Evolutionary conservation across 2,113 vertebrate genomes (phyloP), one percentile per base, ranked within the genome.

Genomic region (Pollachius pollachius): DNA sequence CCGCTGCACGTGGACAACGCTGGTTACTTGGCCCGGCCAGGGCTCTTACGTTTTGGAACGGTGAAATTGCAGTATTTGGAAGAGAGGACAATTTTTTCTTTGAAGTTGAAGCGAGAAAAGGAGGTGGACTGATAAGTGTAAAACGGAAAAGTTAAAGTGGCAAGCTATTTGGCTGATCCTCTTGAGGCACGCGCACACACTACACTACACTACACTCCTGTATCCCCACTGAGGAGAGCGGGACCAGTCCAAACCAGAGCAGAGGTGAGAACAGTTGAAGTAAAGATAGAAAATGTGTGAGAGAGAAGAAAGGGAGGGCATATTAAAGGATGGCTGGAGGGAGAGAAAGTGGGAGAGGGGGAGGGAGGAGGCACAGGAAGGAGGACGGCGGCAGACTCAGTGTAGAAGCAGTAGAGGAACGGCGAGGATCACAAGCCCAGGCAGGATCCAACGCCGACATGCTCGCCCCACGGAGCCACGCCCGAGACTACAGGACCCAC

Each of bases 381-480:
- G 67, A 17, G 66, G 56, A 18, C 18, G 67, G 23, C 18, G 67
- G 23, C 11, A 37, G 11, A 30, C 12, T 16, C 41, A 67, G 65
- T 19, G 64, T 16, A 16, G 37, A 11, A 65, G 64, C 15, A 23
- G 21, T 15, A 16, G 62, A 19, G 18, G 19, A 19, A 15, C 60
- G 4, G 60, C 52, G 63, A 64, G n/a, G 48, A 83, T 68, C 79
- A 71, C 72, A 67, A 75, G 64, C 73, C 57, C 48, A 65, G 34
- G 48, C 13, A 37, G 64, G 48, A 69, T 78, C 69, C 69, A 52
- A 58, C 12, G 56, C 65, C 75, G 84, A 69, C 82, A 90, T 90
- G 91, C 80, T 90, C 56, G 82, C 86, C 2, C 81, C 80, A 0
- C 81, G 85, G 65, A 89, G 59, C 34, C 87, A 86, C 15, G 64